Conservation (phyloP, 1,140 invertebrate species). For the Dendrolimus kikuchii region DNA sequence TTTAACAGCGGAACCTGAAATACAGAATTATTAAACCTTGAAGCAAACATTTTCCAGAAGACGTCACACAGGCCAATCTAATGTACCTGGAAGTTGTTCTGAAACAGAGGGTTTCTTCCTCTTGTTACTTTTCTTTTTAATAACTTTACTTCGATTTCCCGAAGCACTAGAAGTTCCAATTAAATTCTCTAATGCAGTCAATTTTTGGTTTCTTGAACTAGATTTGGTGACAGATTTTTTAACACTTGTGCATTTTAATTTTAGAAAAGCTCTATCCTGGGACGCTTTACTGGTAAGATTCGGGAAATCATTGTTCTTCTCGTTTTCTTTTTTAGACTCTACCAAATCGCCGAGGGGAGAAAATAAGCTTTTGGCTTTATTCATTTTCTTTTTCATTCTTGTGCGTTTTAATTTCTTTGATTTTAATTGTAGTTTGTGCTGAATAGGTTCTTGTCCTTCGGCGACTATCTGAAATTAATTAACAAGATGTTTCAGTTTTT, state of each 20-base stretch:
- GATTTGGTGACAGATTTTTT: no score
- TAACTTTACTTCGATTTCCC: slow-evolving; percentile 2
- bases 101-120: slow-evolving; percentile 2
- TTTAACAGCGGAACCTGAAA: slow-evolving; percentile 9
- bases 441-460: slow-evolving; percentile 11
- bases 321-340: slow-evolving; percentile 9
- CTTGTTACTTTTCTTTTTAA: slow-evolving; percentile 10
- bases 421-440: slow-evolving; percentile 6
- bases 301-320: slow-evolving; percentile 20
- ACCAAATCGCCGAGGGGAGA: background rate
- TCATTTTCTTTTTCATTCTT: slow-evolving; percentile 18
- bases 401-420: slow-evolving; percentile 22
- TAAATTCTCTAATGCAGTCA: no score
- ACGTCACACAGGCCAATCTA: background rate
- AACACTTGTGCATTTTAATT: no score
- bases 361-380: slow-evolving; percentile 20
- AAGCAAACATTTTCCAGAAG: background rate
- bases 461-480: slow-evolving; percentile 16
- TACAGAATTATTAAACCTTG: slow-evolving; percentile 2
- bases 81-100: slow-evolving; percentile 6
- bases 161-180: no score
- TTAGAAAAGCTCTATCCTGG: background rate
- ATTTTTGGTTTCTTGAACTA: no score
- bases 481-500: background rate
- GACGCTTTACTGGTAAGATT: slow-evolving; percentile 13